phyloP scores from a whole-genome alignment of 2,797 vertebrate genomes.

The Setipinna tenuifilis region DNA sequence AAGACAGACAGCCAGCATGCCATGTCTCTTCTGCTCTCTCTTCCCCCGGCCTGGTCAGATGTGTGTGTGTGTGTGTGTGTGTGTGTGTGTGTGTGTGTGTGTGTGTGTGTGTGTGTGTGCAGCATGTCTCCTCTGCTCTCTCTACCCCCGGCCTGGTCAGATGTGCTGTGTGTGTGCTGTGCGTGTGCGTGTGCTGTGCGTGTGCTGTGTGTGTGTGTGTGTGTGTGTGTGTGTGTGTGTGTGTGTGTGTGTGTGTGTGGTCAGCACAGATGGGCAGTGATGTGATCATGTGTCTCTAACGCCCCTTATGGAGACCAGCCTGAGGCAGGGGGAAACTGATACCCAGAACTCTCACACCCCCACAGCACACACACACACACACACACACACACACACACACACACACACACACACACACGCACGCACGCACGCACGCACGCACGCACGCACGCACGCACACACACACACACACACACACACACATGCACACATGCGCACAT shows the following conservation, averaged over 20 bases:
- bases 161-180: no score
- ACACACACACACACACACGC: no score
- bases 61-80: not conserved
- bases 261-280: not conserved
- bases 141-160: no score
- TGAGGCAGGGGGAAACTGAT: not conserved
- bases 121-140: not conserved
- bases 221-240: not conserved
- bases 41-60: conserved; percentile 5
- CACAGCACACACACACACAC: not conserved
- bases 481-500: no score
- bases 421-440: no score
- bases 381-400: not conserved
- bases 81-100: conserved; percentile 38
- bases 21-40: no score
- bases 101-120: not conserved
- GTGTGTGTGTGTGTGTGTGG: no score
- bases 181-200: not conserved
- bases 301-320: not conserved
- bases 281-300: conserved; percentile 15
- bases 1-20: not conserved
- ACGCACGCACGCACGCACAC: no score
- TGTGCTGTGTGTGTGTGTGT: conserved; percentile 5
- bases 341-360: not conserved
- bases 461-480: no score